These are phyloP conservation scores for Syndactyla subalaris DNA, from an alignment of 2,797 vertebrate species.

Conservation along the genomic window DNA sequence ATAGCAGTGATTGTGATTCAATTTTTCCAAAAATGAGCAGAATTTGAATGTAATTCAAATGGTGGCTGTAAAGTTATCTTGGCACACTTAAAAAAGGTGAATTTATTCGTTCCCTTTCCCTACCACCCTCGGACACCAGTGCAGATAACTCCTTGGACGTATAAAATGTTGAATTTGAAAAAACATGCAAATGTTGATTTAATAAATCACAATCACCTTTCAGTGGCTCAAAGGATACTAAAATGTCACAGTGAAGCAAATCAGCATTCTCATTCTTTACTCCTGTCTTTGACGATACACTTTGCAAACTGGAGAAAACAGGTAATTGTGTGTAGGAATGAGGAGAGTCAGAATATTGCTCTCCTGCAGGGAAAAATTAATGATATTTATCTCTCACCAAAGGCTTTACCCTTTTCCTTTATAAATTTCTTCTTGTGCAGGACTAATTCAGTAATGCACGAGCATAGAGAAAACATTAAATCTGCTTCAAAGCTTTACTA, in stretches of 20 bases:
- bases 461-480: not conserved
- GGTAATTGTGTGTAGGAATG: not conserved
- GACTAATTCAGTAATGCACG: not conserved
- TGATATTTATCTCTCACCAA: slow-evolving; percentile 33
- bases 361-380: not conserved
- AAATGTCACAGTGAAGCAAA: slow-evolving; percentile 21
- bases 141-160: not conserved
- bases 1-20: not conserved
- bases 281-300: not conserved
- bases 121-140: not conserved
- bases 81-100: not conserved
- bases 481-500: not conserved
- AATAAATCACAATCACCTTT: not conserved
- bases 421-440: not conserved
- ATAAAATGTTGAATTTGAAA: not conserved
- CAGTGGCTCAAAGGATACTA: slow-evolving; percentile 1
- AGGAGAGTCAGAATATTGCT: not conserved
- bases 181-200: not conserved
- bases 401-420: not conserved
- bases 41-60: not conserved
- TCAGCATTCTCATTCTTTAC: not conserved
- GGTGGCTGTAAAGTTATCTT: not conserved
- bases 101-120: not conserved
- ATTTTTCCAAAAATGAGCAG: not conserved
- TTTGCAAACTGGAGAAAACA: not conserved